Evolutionary conservation across 2,797 vertebrate species (phyloP), one percentile per base, ranked within the genome.

Genomic region (Pseudochaenichthys georgianus): DNA sequence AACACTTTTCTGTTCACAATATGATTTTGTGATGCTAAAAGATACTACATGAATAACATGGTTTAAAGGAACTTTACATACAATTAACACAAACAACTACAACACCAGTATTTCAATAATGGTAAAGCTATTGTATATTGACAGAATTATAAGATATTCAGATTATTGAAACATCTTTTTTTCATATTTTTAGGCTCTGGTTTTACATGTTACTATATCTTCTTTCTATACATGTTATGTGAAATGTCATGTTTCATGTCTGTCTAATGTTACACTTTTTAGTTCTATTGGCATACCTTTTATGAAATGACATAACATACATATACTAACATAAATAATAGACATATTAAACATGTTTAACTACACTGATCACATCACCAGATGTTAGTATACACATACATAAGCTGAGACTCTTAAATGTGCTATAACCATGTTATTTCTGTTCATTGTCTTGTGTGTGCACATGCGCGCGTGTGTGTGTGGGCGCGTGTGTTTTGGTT

Each of bases 381-480:
- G 13, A 60, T 42, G 65, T 59, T 51, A 59, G 42, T 68, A n/a
- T 83, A 75, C 58, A 83, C 62, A 68, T 68, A 57, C 78, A 77
- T 61, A 75, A 81, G 77, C 73, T 88, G 82, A 88, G 88, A 75
- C 67, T 90, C 77, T 84, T 84, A 75, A 87, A 83, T 86, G 88
- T 93, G 86, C 81, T 93, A 90, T 94, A 93, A 93, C 92, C 90
- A 92, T 93, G 91, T 93, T 94, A 90, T 93, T 92, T 94, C 93
- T 93, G 91, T 88, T 94, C 93, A 91, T 91, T 94, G 93, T 93
- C 86, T 73, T 87, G 85, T 89, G 65, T 82, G 73, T 75, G 73
- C 80, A 77, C 50, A 9, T 86, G 78, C 12, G 65, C 71, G 42
- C 63, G 73, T 70, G 51, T 80, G 64, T 47, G 83, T 50, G 73